Evolutionary conservation across 2,888 invertebrate species (phyloP).

Genomic region (Orthosia cruda): DNA sequence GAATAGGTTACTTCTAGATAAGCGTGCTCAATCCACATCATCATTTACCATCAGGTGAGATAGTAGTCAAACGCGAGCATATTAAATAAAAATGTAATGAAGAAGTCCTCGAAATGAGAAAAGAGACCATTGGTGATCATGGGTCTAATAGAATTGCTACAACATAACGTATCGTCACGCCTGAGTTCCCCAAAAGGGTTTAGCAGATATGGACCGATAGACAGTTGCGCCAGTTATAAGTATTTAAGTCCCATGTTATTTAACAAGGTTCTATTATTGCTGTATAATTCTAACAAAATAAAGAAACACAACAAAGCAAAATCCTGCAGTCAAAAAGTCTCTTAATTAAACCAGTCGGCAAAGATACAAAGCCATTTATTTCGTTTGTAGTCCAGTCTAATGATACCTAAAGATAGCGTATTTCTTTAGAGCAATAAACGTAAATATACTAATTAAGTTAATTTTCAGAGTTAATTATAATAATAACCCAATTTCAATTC

Average conservation of each 20-base stretch:
- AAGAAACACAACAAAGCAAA: background rate
- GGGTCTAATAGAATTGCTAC: background rate
- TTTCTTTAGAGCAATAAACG: slow-evolving; percentile 35
- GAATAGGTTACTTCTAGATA: too few relatives aligned
- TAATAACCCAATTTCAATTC: slow-evolving; percentile 73
- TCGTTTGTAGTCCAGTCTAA: slow-evolving; percentile 17
- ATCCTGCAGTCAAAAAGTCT: background rate
- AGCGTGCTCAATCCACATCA: too few relatives aligned
- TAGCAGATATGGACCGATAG: too few relatives aligned
- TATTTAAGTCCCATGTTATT: too few relatives aligned
- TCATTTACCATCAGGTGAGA: too few relatives aligned
- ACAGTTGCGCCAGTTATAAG: too few relatives aligned
- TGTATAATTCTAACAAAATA: background rate
- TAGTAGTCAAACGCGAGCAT: too few relatives aligned
- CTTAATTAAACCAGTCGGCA: background rate
- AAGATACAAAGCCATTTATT: slow-evolving; percentile 28
- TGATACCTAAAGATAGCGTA: slow-evolving; percentile 22
- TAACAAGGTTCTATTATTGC: background rate
- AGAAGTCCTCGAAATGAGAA: background rate
- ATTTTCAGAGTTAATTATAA: slow-evolving; percentile 67
- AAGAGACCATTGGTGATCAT: background rate
- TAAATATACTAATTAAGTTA: slow-evolving; percentile 49
- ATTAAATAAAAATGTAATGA: background rate
- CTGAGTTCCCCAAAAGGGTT: background rate
- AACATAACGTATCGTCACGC: background rate